Evolutionary conservation across 2,797 vertebrate species (phyloP).

Genomic region (Enteromius anoplus): DNA sequence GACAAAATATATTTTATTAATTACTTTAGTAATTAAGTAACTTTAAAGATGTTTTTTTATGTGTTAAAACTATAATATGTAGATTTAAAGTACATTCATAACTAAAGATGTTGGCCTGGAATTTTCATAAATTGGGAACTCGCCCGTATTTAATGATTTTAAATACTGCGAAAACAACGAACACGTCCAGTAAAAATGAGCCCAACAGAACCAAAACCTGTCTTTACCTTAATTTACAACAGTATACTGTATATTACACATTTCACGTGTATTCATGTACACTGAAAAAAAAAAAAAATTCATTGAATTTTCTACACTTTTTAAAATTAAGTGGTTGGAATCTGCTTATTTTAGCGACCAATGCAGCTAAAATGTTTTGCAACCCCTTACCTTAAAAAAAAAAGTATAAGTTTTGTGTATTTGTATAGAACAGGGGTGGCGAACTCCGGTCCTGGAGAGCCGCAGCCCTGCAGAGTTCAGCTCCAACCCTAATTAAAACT

Average conservation of each 20-base stretch:
- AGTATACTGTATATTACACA: neutral
- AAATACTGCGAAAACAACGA: neutral
- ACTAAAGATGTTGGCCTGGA: neutral
- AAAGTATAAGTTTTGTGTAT: neutral
- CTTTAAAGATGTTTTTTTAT: neutral
- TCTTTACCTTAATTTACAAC: slow-evolving; percentile 32
- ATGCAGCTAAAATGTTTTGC: no score
- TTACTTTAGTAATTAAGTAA: neutral
- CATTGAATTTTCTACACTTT: no score
- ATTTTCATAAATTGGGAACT: neutral
- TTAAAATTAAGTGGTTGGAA: no score
- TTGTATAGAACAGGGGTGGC: neutral
- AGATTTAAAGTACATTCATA: neutral
- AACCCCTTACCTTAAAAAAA: no score
- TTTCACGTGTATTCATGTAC: slow-evolving; percentile 32
- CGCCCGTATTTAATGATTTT: neutral
- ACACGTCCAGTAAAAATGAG: neutral
- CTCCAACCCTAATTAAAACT: no score
- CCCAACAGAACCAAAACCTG: slow-evolving; percentile 17
- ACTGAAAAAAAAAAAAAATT: no score
- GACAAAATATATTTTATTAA: slow-evolving; percentile 9
- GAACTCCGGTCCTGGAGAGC: no score
- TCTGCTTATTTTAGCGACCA: no score
- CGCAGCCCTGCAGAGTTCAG: no score
- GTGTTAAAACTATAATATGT: neutral